Conservation (phyloP, 2,113 vertebrate genomes). For the Nothoprocta pentlandii region DNA sequence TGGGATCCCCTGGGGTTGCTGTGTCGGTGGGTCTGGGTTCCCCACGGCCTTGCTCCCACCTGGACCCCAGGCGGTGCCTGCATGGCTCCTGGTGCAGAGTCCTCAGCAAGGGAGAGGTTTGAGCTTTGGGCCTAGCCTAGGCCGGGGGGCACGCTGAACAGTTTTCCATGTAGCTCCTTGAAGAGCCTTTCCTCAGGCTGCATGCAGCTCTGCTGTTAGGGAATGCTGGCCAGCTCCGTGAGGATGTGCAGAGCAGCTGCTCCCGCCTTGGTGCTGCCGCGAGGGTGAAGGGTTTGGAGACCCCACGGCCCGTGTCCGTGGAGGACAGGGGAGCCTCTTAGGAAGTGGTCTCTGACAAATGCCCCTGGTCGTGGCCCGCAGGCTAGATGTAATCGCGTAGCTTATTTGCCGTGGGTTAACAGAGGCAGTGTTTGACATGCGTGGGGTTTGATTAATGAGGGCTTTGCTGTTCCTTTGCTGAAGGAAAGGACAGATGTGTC, state of each 20-base stretch:
- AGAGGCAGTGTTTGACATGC: constrained; percentile 39
- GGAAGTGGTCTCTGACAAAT: not conserved
- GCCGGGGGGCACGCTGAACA: not conserved
- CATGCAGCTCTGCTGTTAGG: not conserved
- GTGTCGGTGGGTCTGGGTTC: not conserved
- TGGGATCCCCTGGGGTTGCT: not conserved
- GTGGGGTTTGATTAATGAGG: constrained; percentile 57
- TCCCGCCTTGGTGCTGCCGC: not conserved
- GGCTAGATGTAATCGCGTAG: not conserved
- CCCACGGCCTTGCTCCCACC: not conserved
- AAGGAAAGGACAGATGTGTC: constrained; percentile 28
- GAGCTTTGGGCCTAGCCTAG: not conserved
- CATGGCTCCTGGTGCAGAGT: accelerated
- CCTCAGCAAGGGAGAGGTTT: not conserved
- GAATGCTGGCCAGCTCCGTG: not conserved
- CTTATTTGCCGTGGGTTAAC: constrained; percentile 52
- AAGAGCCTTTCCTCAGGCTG: not conserved
- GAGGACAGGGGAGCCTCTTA: not conserved
- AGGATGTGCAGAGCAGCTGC: not conserved
- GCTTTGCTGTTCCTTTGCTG: constrained; percentile 20
- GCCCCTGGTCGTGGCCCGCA: constrained; percentile 29
- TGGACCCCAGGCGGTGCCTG: accelerated
- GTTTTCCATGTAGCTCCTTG: not conserved
- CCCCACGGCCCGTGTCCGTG: not conserved
- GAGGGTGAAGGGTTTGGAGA: not conserved